Evolutionary conservation across 2,797 vertebrate species (phyloP).

Genomic region (Moxostoma hubbsi): DNA sequence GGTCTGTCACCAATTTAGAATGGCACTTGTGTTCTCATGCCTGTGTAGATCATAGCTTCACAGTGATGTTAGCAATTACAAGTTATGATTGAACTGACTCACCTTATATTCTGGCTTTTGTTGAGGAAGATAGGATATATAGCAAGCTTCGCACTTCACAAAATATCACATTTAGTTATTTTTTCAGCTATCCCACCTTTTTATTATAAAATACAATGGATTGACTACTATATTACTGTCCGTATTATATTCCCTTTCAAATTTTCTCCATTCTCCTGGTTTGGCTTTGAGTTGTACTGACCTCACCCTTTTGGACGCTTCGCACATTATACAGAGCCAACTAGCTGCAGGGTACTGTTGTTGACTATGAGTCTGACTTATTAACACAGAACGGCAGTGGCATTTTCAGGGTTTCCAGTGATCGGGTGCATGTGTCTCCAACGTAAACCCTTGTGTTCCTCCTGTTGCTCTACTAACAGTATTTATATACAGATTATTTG

Average conservation of each 20-base stretch:
- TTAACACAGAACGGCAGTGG: slow-evolving; percentile 42
- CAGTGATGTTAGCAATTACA: no score
- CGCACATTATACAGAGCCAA: slow-evolving; percentile 20
- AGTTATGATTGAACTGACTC: no score
- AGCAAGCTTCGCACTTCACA: not conserved
- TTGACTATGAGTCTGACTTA: slow-evolving; percentile 37
- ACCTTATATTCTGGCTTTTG: no score
- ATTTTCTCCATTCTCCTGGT: slow-evolving; percentile 30
- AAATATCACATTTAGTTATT: not conserved
- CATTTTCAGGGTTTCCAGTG: slow-evolving; percentile 47
- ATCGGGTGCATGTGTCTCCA: slow-evolving; percentile 62
- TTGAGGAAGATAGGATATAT: not conserved
- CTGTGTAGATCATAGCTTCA: no score
- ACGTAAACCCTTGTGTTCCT: slow-evolving; percentile 37
- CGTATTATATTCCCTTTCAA: slow-evolving; percentile 25
- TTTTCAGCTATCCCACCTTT: not conserved
- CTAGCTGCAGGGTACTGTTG: slow-evolving; percentile 50
- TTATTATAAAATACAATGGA: not conserved
- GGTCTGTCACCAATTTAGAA: no score
- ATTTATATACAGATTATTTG: slow-evolving; percentile 6
- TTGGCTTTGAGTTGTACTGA: slow-evolving; percentile 49
- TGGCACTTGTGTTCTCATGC: no score
- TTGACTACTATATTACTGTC: no score
- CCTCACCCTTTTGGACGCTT: slow-evolving; percentile 35
- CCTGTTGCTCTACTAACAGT: slow-evolving; percentile 58